These are phyloP conservation scores for Auanema sp. DNA, from an alignment of 2,888 invertebrate species.

Conservation along the genomic window DNA sequence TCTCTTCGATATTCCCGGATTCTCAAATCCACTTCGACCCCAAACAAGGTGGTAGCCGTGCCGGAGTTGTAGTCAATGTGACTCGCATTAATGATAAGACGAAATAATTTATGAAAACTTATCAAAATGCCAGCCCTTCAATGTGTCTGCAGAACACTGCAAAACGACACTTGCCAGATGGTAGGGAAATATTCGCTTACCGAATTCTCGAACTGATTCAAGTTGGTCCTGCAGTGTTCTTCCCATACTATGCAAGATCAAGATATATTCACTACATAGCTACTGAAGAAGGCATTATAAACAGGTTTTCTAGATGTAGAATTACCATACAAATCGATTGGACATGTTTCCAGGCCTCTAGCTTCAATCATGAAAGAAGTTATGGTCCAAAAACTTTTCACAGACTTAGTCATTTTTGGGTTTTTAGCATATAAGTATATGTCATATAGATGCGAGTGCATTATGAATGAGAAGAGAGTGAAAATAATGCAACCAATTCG, in stretches of 20 bases:
- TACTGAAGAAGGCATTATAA: conserved; percentile 26
- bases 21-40: conserved; percentile 23
- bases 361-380: too few relatives aligned
- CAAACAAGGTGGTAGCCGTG: conserved; percentile 24
- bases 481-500: too few relatives aligned
- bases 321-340: too few relatives aligned
- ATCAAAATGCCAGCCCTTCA: conserved; percentile 30
- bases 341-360: too few relatives aligned
- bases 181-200: conserved; percentile 33
- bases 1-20: conserved; percentile 24
- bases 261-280: conserved; percentile 25
- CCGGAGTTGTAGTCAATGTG: conserved; percentile 20
- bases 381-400: too few relatives aligned
- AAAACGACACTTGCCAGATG: conserved; percentile 26
- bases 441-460: too few relatives aligned
- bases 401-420: too few relatives aligned
- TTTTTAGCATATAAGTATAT: too few relatives aligned
- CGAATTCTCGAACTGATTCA: conserved; percentile 24
- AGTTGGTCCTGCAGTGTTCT: conserved; percentile 28
- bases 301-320: too few relatives aligned
- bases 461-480: too few relatives aligned
- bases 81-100: conserved; percentile 19
- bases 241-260: conserved; percentile 25
- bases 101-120: conserved; percentile 25
- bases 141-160: conserved; percentile 25